These are phyloP conservation scores for Callithrix jacchus DNA, from an alignment of 2,113 vertebrate species.

Conservation along the genomic window DNA sequence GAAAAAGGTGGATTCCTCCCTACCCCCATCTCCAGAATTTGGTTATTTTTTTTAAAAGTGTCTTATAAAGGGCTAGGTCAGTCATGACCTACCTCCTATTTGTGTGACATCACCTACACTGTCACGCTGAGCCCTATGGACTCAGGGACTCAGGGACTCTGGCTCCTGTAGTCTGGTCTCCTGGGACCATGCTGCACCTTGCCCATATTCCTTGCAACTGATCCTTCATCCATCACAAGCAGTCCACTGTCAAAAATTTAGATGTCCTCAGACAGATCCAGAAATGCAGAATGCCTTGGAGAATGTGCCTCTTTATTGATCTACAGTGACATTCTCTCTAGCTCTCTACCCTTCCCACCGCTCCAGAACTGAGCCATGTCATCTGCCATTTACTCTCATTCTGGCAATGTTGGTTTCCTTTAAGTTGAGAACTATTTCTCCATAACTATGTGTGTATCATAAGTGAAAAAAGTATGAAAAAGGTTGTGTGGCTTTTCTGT, in stretches of 20 bases:
- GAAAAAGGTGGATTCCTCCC: neutral
- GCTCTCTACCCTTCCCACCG: neutral
- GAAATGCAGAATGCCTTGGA: neutral
- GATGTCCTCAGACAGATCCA: neutral
- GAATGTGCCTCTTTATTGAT: neutral
- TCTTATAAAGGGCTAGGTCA: neutral
- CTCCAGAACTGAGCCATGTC: neutral
- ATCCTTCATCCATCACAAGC: neutral
- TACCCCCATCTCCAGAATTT: neutral
- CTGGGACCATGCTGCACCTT: neutral
- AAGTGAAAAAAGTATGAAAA: slow-evolving; percentile 2
- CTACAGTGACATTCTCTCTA: neutral
- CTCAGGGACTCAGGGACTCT: neutral
- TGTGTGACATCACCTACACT: neutral
- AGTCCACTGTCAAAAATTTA: neutral
- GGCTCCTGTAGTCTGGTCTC: neutral
- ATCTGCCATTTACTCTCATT: neutral
- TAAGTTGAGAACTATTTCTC: neutral
- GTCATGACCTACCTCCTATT: neutral
- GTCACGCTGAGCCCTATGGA: neutral
- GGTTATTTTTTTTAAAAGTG: neutral
- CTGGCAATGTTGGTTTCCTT: neutral
- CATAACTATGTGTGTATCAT: neutral
- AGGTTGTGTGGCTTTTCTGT: neutral
- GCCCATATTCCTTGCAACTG: neutral